A percentile compares a stretch with the other conserved stretches of the same genome.
Evolutionary conservation across 2,113 vertebrate genomes (phyloP).

Genomic region (Burhinus bistriatus): DNA sequence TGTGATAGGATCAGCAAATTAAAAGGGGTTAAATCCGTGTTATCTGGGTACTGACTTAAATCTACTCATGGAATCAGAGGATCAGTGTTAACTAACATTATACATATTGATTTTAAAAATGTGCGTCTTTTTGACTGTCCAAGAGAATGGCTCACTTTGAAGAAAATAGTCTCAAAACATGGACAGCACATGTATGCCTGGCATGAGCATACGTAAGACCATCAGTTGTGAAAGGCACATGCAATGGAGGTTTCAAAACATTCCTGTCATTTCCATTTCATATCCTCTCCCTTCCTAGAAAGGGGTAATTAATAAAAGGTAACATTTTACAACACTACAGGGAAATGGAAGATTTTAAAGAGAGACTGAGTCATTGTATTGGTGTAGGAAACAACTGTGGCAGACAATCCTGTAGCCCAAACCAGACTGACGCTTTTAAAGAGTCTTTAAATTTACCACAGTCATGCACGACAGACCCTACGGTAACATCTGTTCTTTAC

Average conservation of each 20-base stretch:
- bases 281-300: background rate
- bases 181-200: background rate
- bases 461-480: background rate
- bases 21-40: background rate
- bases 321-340: background rate
- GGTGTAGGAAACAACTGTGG: background rate
- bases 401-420: background rate
- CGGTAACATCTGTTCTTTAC: background rate
- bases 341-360: background rate
- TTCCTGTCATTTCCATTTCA: background rate
- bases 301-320: background rate
- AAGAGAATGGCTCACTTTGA: background rate
- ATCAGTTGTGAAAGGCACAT: background rate
- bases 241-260: background rate
- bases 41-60: background rate
- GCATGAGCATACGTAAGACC: fast-evolving
- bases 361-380: background rate
- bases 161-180: background rate
- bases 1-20: background rate
- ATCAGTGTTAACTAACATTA: background rate
- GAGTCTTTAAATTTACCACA: background rate
- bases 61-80: background rate
- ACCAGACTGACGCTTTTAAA: background rate
- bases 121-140: background rate
- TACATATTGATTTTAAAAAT: background rate